Percentiles rank a stretch among this genome's conserved stretches.
Conservation (phyloP, 64 coral and sea anemone species). For the Montipora efflorescens region DNA sequence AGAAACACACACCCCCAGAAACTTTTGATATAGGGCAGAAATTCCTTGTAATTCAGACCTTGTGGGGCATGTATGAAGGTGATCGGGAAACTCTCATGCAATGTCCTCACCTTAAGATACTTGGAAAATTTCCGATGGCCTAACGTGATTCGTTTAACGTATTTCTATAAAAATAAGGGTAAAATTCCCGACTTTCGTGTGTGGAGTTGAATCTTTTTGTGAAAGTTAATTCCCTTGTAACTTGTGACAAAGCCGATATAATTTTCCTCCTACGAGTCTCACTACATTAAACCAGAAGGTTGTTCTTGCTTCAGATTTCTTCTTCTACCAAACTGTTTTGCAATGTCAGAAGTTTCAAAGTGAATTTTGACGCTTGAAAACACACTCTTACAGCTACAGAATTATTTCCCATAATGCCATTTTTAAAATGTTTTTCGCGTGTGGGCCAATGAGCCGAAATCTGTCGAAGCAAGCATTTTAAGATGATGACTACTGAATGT, state of each 20-base stretch:
- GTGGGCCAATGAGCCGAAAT: background rate
- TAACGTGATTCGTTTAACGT: background rate
- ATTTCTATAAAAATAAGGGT: background rate
- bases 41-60: background rate
- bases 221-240: background rate
- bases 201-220: background rate
- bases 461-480: background rate
- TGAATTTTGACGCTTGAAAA: background rate
- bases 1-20: background rate
- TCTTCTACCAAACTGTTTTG: no score
- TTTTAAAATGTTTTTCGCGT: background rate
- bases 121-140: background rate
- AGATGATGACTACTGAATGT: background rate
- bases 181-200: background rate
- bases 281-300: no score
- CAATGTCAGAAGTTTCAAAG: no score
- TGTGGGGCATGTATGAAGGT: background rate
- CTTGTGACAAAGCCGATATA: background rate
- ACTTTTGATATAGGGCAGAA: background rate
- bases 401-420: background rate
- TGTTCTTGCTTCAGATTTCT: no score
- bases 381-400: background rate
- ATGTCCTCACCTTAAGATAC: background rate
- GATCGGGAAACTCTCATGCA: background rate
- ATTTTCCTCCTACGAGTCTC: no score